Evolutionary conservation across 2,797 vertebrate species (phyloP).

Genomic region (Numenius phaeopus): DNA sequence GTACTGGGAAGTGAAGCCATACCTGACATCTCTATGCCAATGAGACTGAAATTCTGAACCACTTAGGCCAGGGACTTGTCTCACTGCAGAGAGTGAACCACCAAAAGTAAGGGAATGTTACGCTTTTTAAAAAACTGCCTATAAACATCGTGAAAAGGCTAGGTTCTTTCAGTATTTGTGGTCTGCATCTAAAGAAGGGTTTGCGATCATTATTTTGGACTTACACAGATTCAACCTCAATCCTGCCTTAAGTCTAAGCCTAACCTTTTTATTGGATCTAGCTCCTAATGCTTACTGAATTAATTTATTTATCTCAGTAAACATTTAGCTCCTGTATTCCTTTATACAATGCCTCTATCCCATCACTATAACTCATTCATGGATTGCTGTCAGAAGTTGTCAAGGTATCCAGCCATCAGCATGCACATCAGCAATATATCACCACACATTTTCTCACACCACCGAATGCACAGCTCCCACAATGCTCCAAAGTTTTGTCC

Average conservation of each 20-base stretch:
- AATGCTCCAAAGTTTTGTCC: not conserved
- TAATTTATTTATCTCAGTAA: not conserved
- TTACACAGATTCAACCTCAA: not conserved
- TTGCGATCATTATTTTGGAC: not conserved
- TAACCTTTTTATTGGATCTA: constrained; percentile 35
- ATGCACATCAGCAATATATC: not conserved
- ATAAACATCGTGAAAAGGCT: not conserved
- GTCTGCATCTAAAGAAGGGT: not conserved
- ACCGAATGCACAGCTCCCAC: not conserved
- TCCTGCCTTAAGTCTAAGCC: not conserved
- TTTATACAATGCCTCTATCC: not conserved
- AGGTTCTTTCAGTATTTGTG: not conserved
- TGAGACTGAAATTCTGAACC: not conserved
- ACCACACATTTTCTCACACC: not conserved
- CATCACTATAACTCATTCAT: not conserved
- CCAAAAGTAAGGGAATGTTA: not conserved
- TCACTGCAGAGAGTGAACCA: not conserved
- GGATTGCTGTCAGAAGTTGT: not conserved
- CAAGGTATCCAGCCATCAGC: not conserved
- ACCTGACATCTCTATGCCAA: not conserved
- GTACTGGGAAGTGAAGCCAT: not conserved
- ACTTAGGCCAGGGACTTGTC: not conserved
- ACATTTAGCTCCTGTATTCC: not conserved
- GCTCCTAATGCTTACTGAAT: not conserved
- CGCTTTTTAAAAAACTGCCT: not conserved